A percentile compares a stretch with the other conserved stretches of the same genome.
phyloP scores from a whole-genome alignment of 2,113 vertebrate genomes.

The Lathamus discolor region DNA sequence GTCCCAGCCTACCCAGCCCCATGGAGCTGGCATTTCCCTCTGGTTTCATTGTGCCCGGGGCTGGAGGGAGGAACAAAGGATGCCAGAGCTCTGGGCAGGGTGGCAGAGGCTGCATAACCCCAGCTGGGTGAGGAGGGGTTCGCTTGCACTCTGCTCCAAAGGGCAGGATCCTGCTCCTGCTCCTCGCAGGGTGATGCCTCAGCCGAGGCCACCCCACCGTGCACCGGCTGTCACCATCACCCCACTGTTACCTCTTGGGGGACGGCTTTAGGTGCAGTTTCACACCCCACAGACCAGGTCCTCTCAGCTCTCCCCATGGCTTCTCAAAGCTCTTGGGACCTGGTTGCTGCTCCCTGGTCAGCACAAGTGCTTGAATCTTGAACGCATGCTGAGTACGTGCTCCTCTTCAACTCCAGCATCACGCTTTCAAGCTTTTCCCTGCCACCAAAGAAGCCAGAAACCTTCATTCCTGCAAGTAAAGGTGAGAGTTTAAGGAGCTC shows the following conservation, averaged over 20 bases:
- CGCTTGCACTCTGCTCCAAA: accelerated
- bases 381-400: background rate
- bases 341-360: background rate
- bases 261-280: background rate
- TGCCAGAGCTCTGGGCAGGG: slow-evolving; percentile 23
- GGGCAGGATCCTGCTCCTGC: background rate
- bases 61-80: slow-evolving; percentile 60
- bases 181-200: background rate
- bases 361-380: background rate
- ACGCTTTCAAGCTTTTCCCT: background rate
- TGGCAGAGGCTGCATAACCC: background rate
- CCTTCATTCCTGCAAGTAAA: background rate
- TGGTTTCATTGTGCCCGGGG: background rate
- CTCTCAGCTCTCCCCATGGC: background rate
- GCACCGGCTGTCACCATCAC: background rate
- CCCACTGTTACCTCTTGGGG: accelerated
- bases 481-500: background rate
- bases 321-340: background rate
- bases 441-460: background rate
- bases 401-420: background rate
- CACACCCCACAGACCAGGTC: background rate
- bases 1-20: background rate
- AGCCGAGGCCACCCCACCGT: background rate
- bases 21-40: background rate
- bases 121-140: background rate